A percentile compares a stretch with the other conserved stretches of the same genome.
Conservation (phyloP, 1,140 invertebrate species). For the Sitophilus oryzae region DNA sequence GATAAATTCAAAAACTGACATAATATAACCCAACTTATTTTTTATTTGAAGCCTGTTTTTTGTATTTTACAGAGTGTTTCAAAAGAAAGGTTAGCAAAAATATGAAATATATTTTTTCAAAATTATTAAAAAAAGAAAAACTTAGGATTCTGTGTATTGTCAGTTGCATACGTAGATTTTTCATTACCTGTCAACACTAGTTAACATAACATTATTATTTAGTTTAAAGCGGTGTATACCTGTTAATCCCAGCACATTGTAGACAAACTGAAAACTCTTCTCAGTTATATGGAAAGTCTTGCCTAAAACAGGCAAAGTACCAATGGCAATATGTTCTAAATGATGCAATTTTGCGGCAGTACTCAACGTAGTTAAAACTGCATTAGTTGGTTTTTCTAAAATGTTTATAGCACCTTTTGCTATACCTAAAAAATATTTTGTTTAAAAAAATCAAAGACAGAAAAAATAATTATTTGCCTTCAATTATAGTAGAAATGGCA, state of each 20-base stretch:
- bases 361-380: constrained; percentile 18
- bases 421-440: constrained; percentile 17
- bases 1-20: no score
- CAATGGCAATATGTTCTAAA: constrained; percentile 19
- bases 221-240: constrained; percentile 11
- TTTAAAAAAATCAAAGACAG: background rate
- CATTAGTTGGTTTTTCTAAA: constrained; percentile 23
- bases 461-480: constrained; percentile 12
- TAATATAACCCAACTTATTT: no score
- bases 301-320: constrained; percentile 23
- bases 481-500: constrained; percentile 20
- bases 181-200: background rate
- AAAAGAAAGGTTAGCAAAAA: no score
- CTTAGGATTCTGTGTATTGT: no score
- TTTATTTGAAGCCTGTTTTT: no score
- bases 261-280: constrained; percentile 27
- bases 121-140: no score
- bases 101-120: no score
- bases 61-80: no score
- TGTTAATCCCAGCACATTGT: constrained; percentile 25
- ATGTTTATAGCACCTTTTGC: constrained; percentile 26
- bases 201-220: background rate
- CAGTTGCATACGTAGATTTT: background rate
- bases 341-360: constrained; percentile 22
- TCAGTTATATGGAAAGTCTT: constrained; percentile 28